Percentiles rank a stretch among this genome's conserved stretches.
Evolutionary conservation across 1,140 invertebrate species (phyloP).

Genomic region (Penaeus chinensis): DNA sequence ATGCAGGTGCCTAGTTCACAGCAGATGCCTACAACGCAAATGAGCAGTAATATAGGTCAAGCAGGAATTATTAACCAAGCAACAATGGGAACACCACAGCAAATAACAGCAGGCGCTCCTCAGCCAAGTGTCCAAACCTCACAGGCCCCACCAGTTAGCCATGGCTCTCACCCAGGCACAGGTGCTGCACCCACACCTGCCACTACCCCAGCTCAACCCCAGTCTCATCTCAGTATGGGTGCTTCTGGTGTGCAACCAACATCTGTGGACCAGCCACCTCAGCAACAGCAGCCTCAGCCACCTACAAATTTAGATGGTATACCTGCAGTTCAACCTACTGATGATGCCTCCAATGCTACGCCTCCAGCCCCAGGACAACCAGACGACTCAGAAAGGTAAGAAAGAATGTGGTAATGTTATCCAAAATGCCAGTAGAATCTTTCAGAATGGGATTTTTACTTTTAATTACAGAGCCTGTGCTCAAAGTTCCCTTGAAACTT

Average conservation of each 20-base stretch:
- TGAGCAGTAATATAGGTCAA: slow-evolving; percentile 23
- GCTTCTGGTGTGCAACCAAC: slow-evolving; percentile 19
- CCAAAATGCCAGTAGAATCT: not conserved
- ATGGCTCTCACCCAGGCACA: slow-evolving; percentile 20
- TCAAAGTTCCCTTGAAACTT: too few species aligned
- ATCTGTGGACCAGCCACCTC: slow-evolving; percentile 21
- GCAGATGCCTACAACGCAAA: slow-evolving; percentile 27
- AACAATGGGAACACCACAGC: slow-evolving; percentile 12
- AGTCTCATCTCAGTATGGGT: slow-evolving; percentile 34
- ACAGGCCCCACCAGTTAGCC: not conserved
- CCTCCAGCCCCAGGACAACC: slow-evolving; percentile 38
- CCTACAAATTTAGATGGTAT: slow-evolving; percentile 54
- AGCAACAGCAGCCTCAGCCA: slow-evolving; percentile 22
- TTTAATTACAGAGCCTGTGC: not conserved
- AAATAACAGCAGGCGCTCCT: not conserved
- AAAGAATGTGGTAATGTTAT: not conserved
- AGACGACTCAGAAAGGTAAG: slow-evolving; percentile 57
- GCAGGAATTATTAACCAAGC: slow-evolving; percentile 1
- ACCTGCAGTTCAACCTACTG: slow-evolving; percentile 29
- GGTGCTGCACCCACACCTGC: slow-evolving; percentile 41
- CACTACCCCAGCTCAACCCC: slow-evolving; percentile 52
- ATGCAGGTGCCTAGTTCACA: slow-evolving; percentile 10
- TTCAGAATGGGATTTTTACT: not conserved
- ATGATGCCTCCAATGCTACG: slow-evolving; percentile 52
- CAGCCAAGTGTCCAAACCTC: slow-evolving; percentile 8